These are phyloP conservation scores for Heterohyrax brucei DNA, from an alignment of 2,797 vertebrate species.

Conservation along the genomic window DNA sequence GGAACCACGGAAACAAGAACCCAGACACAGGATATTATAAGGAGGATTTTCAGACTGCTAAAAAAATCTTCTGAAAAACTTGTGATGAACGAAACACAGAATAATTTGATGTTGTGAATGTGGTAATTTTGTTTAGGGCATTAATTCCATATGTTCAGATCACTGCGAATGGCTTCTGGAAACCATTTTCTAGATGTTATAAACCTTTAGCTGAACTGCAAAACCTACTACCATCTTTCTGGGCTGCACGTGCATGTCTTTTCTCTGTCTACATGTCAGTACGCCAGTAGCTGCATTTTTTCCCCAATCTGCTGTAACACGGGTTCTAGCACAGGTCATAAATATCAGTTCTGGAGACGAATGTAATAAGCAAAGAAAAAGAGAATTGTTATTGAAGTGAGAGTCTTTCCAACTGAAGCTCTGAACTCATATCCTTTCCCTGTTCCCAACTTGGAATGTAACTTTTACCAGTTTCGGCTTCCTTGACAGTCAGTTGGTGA, in stretches of 20 bases:
- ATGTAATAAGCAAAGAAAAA: background rate
- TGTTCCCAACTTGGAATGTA: background rate
- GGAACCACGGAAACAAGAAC: conserved; percentile 59
- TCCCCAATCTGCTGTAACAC: background rate
- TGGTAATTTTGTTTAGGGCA: background rate
- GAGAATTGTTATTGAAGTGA: background rate
- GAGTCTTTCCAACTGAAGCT: background rate
- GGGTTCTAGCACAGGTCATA: background rate
- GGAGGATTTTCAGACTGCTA: conserved; percentile 2
- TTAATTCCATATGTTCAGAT: conserved; percentile 50
- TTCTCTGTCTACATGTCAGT: background rate
- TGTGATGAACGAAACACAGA: conserved; percentile 17
- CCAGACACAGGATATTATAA: background rate
- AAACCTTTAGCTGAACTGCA: background rate
- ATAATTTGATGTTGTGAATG: background rate
- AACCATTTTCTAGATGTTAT: background rate
- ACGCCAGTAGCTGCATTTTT: background rate
- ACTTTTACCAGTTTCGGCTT: conserved; percentile 26
- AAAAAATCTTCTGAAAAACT: conserved; percentile 32
- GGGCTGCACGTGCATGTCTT: background rate
- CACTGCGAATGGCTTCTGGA: conserved; percentile 11
- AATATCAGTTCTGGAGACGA: background rate
- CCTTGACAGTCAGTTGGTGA: background rate
- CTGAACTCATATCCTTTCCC: background rate
- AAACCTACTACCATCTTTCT: background rate